Evolutionary conservation across 2,888 invertebrate species (phyloP).

Genomic region (Bruchidius siliquastri): DNA sequence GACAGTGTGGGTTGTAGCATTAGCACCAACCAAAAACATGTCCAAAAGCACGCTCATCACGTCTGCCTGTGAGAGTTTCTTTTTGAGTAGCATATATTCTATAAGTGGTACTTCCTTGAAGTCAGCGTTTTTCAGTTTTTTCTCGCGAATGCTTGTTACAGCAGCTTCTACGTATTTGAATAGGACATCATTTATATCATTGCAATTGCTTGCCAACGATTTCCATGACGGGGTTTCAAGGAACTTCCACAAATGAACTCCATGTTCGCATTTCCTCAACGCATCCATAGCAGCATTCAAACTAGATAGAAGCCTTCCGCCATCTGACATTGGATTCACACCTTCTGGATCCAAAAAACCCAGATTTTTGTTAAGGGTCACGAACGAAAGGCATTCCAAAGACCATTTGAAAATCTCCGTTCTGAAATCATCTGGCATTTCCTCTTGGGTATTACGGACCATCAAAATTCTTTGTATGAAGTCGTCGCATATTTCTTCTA

Average conservation of each 20-base stretch:
- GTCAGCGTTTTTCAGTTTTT: slow-evolving; percentile 26
- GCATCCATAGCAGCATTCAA: slow-evolving; percentile 56
- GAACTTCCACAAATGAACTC: slow-evolving; percentile 62
- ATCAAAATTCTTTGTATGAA: slow-evolving; percentile 50
- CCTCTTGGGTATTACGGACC: slow-evolving; percentile 59
- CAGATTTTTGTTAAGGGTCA: slow-evolving; percentile 57
- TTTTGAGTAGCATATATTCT: slow-evolving; percentile 53
- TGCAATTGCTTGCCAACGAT: slow-evolving; percentile 56
- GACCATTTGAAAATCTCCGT: slow-evolving; percentile 64
- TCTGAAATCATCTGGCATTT: slow-evolving; percentile 55
- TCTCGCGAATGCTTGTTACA: slow-evolving; percentile 38
- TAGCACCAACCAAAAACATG: slow-evolving; percentile 62
- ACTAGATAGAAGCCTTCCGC: slow-evolving; percentile 56
- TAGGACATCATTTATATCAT: slow-evolving; percentile 58
- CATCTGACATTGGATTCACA: slow-evolving; percentile 53
- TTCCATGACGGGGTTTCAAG: slow-evolving; percentile 58
- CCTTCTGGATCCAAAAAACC: slow-evolving; percentile 55
- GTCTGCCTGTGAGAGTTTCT: slow-evolving; percentile 57
- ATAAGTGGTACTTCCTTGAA: slow-evolving; percentile 45
- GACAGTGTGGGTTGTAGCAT: slow-evolving; percentile 58
- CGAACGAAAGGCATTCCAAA: slow-evolving; percentile 58
- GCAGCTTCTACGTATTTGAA: slow-evolving; percentile 56
- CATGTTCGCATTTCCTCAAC: slow-evolving; percentile 47
- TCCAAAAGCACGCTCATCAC: slow-evolving; percentile 61
- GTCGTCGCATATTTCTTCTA: slow-evolving; percentile 45